Evolutionary conservation across 2,113 vertebrate species (phyloP).

Genomic region (Hucho hucho): DNA sequence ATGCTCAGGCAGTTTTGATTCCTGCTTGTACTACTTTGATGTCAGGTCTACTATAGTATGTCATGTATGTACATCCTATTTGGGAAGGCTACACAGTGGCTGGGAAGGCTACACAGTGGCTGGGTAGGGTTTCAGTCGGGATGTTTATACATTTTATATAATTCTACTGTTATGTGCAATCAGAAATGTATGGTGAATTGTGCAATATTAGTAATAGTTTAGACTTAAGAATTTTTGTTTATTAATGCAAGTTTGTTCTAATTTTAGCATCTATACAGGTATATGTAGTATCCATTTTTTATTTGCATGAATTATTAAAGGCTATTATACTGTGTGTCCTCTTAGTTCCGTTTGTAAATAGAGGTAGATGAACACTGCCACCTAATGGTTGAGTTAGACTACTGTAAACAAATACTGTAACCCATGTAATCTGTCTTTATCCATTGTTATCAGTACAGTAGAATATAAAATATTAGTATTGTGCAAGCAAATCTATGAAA

Average conservation of each 20-base stretch:
- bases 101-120: not conserved
- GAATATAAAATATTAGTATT: too few species aligned
- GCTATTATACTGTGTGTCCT: not conserved
- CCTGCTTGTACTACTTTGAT: not conserved
- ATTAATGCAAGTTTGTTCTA: not conserved
- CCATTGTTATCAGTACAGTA: not conserved
- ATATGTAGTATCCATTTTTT: not conserved
- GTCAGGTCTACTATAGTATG: not conserved
- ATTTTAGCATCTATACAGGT: not conserved
- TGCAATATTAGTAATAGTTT: slow-evolving; percentile 7
- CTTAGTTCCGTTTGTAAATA: not conserved
- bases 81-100: not conserved
- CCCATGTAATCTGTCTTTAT: not conserved
- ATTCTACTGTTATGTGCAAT: not conserved
- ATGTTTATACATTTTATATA: not conserved
- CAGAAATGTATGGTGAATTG: slow-evolving; percentile 3
- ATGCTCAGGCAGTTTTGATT: not conserved
- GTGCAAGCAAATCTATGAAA: not conserved
- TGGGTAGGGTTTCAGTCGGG: not conserved
- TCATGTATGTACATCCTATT: not conserved
- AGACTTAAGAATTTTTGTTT: not conserved
- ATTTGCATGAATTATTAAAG: not conserved
- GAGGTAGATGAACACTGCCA: slow-evolving; percentile 34
- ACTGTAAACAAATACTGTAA: not conserved
- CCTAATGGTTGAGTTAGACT: slow-evolving; percentile 32